Conservation (phyloP, 2,888 invertebrate genomes). For the Timandra comae region DNA sequence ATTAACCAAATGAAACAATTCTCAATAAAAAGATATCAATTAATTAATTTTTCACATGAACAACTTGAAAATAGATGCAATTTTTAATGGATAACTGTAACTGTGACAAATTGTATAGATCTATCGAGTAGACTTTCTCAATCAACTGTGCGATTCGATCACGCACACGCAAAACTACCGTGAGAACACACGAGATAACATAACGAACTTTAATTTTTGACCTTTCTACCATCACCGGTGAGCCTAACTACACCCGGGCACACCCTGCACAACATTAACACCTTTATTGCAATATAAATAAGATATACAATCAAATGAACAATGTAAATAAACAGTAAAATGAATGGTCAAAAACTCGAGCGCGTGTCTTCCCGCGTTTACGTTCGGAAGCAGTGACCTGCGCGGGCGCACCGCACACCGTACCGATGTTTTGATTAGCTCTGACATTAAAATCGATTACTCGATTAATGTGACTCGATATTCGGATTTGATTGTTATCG, state of each 20-base stretch:
- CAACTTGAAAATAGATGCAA: conserved; percentile 30
- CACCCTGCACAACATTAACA: background rate
- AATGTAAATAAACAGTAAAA: conserved; percentile 10
- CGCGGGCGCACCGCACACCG: conserved; percentile 32
- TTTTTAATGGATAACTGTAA: conserved; percentile 38
- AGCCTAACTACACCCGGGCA: conserved; percentile 8
- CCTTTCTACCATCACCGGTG: conserved; percentile 49
- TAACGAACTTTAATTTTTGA: conserved; percentile 54
- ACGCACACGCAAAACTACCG: conserved; percentile 54
- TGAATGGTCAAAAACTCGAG: conserved; percentile 42
- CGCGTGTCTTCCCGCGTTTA: conserved; percentile 65
- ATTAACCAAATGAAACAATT: conserved; percentile 16
- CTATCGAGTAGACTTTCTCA: conserved; percentile 49
- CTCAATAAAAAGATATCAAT: conserved; percentile 19
- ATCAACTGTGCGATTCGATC: conserved; percentile 41
- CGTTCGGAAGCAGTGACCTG: conserved; percentile 71
- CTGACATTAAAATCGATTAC: conserved; percentile 74
- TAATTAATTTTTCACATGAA: conserved; percentile 32
- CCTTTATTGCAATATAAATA: conserved; percentile 6
- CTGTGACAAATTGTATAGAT: conserved; percentile 55
- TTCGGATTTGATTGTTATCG: conserved; percentile 32
- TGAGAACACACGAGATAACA: conserved; percentile 60
- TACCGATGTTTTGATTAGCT: conserved; percentile 68
- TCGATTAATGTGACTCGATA: conserved; percentile 62
- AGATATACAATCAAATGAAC: conserved; percentile 12